Conservation (phyloP, 2,113 vertebrate species). For the Serilophus lunatus region DNA sequence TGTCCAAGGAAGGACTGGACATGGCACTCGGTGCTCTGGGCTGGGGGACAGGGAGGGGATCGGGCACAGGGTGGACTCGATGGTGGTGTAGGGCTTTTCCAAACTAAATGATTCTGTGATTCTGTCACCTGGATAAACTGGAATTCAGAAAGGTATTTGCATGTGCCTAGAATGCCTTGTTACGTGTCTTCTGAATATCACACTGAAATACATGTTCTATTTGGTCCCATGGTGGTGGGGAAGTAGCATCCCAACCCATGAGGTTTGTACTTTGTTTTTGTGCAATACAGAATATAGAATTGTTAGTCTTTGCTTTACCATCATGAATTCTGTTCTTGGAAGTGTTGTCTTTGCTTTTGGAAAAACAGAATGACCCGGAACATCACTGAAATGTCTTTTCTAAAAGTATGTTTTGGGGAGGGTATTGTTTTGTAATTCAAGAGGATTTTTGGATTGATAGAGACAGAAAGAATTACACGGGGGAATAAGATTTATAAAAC, state of each 20-base stretch:
- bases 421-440: neutral
- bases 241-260: neutral
- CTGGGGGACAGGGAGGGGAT: neutral
- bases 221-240: fast-evolving
- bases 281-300: neutral
- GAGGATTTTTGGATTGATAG: neutral
- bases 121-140: neutral
- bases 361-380: neutral
- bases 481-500: neutral
- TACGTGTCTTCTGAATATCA: neutral
- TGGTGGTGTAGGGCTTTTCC: neutral
- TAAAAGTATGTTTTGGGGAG: neutral
- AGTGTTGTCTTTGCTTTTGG: neutral
- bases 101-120: neutral
- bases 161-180: neutral
- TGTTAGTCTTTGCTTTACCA: neutral
- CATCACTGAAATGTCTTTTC: neutral
- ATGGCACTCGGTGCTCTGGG: neutral
- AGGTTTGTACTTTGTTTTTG: neutral
- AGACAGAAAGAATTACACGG: neutral
- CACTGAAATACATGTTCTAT: neutral
- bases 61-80: fast-evolving
- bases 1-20: fast-evolving
- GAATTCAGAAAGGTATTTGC: neutral
- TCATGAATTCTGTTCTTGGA: neutral